Evolutionary conservation across 2,888 invertebrate species (phyloP).

Genomic region (Lordiphosa andalusiaca): DNA sequence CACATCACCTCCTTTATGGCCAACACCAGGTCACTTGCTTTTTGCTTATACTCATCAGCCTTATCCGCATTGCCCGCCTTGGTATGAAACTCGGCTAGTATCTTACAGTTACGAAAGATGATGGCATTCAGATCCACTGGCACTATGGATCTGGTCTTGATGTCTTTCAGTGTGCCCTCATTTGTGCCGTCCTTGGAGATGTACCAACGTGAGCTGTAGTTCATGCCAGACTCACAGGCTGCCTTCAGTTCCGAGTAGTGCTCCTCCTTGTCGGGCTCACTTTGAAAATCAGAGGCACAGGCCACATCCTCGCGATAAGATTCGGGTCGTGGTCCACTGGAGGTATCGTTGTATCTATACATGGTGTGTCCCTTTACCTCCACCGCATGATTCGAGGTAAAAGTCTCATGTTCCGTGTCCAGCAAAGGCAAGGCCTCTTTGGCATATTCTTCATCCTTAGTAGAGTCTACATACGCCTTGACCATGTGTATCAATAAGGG

Average conservation of each 20-base stretch:
- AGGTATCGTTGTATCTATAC: slow-evolving; percentile 87
- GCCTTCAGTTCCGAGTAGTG: slow-evolving; percentile 92
- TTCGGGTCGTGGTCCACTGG: slow-evolving; percentile 92
- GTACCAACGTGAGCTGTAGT: slow-evolving; percentile 96
- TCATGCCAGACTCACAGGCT: slow-evolving; percentile 97
- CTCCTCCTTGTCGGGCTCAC: slow-evolving; percentile 82
- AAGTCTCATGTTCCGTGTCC: slow-evolving; percentile 90
- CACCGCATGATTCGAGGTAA: slow-evolving; percentile 87
- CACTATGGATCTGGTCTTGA: slow-evolving; percentile 89
- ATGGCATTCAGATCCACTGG: slow-evolving; percentile 96
- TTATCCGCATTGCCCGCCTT: slow-evolving; percentile 83
- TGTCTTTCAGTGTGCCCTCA: slow-evolving; percentile 86
- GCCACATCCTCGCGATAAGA: slow-evolving; percentile 89
- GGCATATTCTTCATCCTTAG: slow-evolving; percentile 86
- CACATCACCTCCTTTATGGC: slow-evolving; percentile 85
- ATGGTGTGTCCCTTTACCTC: slow-evolving; percentile 85
- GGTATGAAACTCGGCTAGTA: slow-evolving; percentile 86
- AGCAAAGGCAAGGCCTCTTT: slow-evolving; percentile 83
- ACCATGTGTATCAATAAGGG: slow-evolving; percentile 91
- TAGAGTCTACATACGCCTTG: slow-evolving; percentile 87
- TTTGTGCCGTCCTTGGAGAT: slow-evolving; percentile 84
- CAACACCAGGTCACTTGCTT: slow-evolving; percentile 84
- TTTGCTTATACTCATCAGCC: slow-evolving; percentile 83
- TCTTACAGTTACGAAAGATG: slow-evolving; percentile 90
- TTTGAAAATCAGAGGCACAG: slow-evolving; percentile 82